Base-by-base conservation (phyloP, 2,113 vertebrate species). In the Apteryx owenii region DNA sequence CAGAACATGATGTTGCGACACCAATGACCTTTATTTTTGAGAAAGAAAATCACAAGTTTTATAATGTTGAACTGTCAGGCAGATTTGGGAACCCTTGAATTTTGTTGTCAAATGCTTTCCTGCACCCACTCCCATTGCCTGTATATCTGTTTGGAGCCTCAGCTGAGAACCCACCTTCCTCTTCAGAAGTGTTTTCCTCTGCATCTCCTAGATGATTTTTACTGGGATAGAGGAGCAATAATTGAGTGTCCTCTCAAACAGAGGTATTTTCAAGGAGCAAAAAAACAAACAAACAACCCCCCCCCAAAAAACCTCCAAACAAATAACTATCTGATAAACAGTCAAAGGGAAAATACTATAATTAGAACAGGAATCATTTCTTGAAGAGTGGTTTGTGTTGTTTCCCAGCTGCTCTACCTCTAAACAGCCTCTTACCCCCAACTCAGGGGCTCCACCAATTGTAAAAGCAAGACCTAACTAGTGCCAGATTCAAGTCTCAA, bases 391-490 rank as follows among this genome's bases (percentile, higher is more conserved):
- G 22, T 26, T 86, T 84, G 31, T 64, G 9, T 26, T 91, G 72
- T 68, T 91, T 93, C 76, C 69, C 51, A 86, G 65, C 76, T 96
- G 87, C 48, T 88, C 60, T 91, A 38, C 56, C 48, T 96, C 87
- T 80, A 54, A 81, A 80, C 4, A 73, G 33, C 16, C 81, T 62
- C 40, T 51, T 88, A 40, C 64, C 46, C 66, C 46, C 38, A 79
- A 19, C 88, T 85, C 85, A 76, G 76, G 76, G 82, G 56, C 94
- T 97, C 72, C 79, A 96, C 85, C 94, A 92, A 10, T 81, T 94
- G 76, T 86, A 76, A 91, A 96, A 94, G 61, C 61, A 90, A 65
- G 53, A 93, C 56, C 31, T 96, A 96, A 97, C 76, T 26, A 83
- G 72, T 44, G 72, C 90, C 93, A 96, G 85, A 68, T 83, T 84